Percentiles rank a stretch among this genome's conserved stretches.
These are phyloP conservation scores for Lampris megalopsis DNA, from an alignment of 2,113 vertebrate genomes.

Conservation along the genomic window DNA sequence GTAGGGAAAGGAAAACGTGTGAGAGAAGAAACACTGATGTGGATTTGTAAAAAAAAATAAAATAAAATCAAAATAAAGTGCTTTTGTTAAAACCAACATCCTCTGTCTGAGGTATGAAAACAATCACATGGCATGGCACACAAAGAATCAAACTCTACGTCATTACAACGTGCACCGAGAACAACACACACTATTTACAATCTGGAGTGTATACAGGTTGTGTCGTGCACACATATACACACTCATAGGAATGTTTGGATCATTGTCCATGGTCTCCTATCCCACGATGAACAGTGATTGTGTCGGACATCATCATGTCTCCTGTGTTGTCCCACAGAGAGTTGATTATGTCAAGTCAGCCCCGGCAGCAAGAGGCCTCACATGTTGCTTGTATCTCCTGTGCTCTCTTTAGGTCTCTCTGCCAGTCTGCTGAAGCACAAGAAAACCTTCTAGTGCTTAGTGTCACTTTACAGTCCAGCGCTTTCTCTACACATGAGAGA, in stretches of 20 bases:
- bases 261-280: constrained; percentile 73
- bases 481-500: constrained; percentile 34
- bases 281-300: constrained; percentile 31
- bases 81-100: constrained; percentile 87
- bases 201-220: constrained; percentile 58
- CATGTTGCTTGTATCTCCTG: constrained; percentile 21
- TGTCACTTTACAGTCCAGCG: constrained; percentile 23
- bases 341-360: constrained; percentile 15
- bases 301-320: neutral
- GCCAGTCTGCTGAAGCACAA: constrained; percentile 23
- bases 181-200: constrained; percentile 85
- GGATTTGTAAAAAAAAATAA: constrained; percentile 75
- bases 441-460: constrained; percentile 29
- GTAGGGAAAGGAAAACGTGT: constrained; percentile 25
- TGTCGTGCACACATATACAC: constrained; percentile 74
- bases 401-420: neutral
- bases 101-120: constrained; percentile 87
- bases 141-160: constrained; percentile 79
- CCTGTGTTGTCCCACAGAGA: constrained; percentile 16
- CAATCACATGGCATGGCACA: constrained; percentile 78
- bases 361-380: constrained; percentile 13
- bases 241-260: constrained; percentile 39
- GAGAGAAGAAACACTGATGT: constrained; percentile 80
- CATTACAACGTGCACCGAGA: constrained; percentile 84
- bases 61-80: constrained; percentile 91